Evolutionary conservation across 1,140 invertebrate species (phyloP), one percentile per base, ranked within the genome.

Genomic region (Artemia franciscana): DNA sequence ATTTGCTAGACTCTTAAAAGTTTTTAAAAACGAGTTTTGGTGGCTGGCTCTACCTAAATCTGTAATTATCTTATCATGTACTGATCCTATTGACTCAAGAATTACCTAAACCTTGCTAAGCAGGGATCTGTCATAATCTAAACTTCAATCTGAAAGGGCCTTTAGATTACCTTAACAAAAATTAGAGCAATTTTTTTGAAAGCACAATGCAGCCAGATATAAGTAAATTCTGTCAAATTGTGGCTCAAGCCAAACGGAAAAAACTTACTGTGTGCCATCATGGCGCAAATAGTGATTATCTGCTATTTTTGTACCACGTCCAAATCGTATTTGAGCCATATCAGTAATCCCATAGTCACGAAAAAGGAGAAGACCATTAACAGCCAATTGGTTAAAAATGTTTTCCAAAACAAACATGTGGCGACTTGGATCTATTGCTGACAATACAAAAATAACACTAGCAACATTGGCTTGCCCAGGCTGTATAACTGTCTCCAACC

Each of bases 291-390:
- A 99, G 67, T 96, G 87, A 73, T 97, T 95, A 24, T 97, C 90
- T 5, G 80, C 71, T 63, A 97, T 87, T 74, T 97, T 96, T 70
- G 88, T 84, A 0, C 91, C 91, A 3, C 87, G 80, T 66, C 89
- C 85, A 72, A 97, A 98, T 59, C 94, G 76, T 2, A 99, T 69
- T 73, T 98, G 94, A 2, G 95, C 89, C 83, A 98, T 88, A 73
- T 99, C 96, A 71, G 95, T 91, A n/a, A 92, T 73, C 0, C 92
- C 95, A 74, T 99, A 99, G 76, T 99, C 96, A 67, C 96, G 75
- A 68, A 98, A 91, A 4, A 98, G 72, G 3, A 98, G 70, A 28
- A 87, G 70, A 15, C 92, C 94, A 21, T 85, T 88, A 0, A 83
- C 84, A 65, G 81, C 82, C 0, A 97, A 73, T 5, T 85, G 72